Evolutionary conservation across 1,140 invertebrate genomes (phyloP), one percentile per base, ranked within the genome.

Genomic region (Drosophila rhopaloa): DNA sequence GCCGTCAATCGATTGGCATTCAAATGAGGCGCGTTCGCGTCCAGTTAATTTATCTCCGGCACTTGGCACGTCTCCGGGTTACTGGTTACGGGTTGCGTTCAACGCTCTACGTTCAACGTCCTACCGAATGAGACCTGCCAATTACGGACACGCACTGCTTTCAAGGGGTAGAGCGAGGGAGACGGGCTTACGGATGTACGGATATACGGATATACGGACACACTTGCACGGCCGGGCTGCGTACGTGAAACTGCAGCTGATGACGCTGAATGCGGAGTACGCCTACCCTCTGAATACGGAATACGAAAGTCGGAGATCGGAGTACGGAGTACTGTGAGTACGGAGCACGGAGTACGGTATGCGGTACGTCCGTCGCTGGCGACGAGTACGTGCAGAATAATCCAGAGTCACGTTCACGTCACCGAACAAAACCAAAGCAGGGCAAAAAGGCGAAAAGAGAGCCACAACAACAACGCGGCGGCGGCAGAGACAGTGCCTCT

Each of bases 351-450:
- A 80, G 67, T 68, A 60, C 74, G 29, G 55, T 61, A 61, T 77
- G 74, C 76, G 71, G 50, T 91, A 89, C 90, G 90, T 91, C 90
- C 90, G 90, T 89, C 86, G 81, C 86, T 91, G 90, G 72, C 90
- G 84, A 91, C 88, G 90, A 90, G 71, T 91, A 89, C 86, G 86
- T 89, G 83, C 86, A 91, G 90, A 91, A 91, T 91, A 91, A 91
- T 91, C 81, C 83, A 89, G 76, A 84, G 81, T 89, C 81, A 90
- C 86, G 90, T 91, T 91, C 86, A 88, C 79, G 83, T 91, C 85
- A 88, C 89, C 89, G 90, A 91, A 91, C 86, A 90, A 91, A 91
- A 91, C 90, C 86, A 91, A 90, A 91, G 88, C 79, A 83, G 84
- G 78, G 76, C 83, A 81, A 57, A 81, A 91, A 74, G 81, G 48